Evolutionary conservation across 2,113 vertebrate genomes (phyloP), one percentile per base, ranked within the genome.

Genomic region (Sylvia atricapilla): DNA sequence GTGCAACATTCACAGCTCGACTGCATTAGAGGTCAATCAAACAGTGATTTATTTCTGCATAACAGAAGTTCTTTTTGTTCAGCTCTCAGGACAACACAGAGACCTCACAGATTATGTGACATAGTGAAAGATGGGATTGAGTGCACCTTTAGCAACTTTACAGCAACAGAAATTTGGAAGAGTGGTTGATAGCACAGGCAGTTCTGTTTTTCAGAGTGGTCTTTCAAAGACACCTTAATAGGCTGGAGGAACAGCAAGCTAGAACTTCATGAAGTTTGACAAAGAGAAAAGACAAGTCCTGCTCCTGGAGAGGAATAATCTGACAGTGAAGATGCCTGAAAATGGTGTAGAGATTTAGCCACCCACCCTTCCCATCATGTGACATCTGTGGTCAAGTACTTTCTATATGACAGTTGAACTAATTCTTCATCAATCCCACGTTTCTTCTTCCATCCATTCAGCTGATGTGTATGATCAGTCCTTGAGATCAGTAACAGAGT

Each of bases 71-170:
- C 20, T 68, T 96, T 96, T 90, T 90, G 28, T 91, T 56, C 63
- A 87, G 35, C 56, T 87, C 82, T 84, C 59, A 96, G 55, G 87
- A 94, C 89, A 97, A 89, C 47, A 89, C 16, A 94, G 83, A 93
- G 72, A 87, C 13, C 33, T 89, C 94, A 84, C 69, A 95, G 66
- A 89, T 80, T 92, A 95, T 74, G 56, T 79, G 89, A 82, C 80
- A 85, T 25, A 52, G 5, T 44, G 19, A 89, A 77, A 59, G 19
- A 79, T 62, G 24, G 37, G 19, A 56, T 24, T 3, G 3, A 85
- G 16, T 53, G 12, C 20, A 78, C 6, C 21, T 84, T 83, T 44
- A 73, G 4, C 19, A 77, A 70, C 17, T 78, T 56, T 64, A 60
- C 5, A 21, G 49, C 14, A 85, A 22, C 19, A 85, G 44, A 85